Evolutionary conservation across 2,113 vertebrate species (phyloP), one percentile per base, ranked within the genome.

Genomic region (Dunckerocampus dactyliophorus): DNA sequence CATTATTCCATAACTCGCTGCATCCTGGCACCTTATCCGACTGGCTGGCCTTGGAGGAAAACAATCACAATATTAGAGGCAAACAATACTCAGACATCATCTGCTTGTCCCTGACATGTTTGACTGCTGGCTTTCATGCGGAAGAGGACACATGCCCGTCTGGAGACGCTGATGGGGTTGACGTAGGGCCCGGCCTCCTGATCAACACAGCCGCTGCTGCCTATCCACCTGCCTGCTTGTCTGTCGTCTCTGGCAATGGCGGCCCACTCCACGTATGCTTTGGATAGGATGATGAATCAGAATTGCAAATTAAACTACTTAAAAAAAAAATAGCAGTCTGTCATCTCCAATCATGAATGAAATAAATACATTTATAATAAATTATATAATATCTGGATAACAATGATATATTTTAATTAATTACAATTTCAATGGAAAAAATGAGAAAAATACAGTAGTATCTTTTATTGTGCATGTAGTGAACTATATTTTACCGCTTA

Each of bases 81-180:
- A 82, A 85, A 89, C 86, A 89, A 88, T 86, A 80, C 72, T 69
- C 79, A 64, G 75, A 79, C 86, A 90, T 90, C 88, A 89, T 89
- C 89, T 89, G 89, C 85, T 86, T 59, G 49, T 54, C 54, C n/a
- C 70, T 46, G 76, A 77, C 75, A 68, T 61, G 76, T 65, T 72
- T 80, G 71, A 76, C 65, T 81, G 79, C 75, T 87, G 82, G 80
- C 82, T 81, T 53, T 43, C 74, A 66, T 22, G 10, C 37, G 34
- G 34, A 31, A 69, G 69, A 82, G 80, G 79, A 82, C 77, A 75
- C 77, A 84, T 77, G 75, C 66, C 65, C 63, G 74, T 62, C 76
- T 78, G 79, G 68, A 77, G 53, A 62, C 46, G 55, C 70, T 14
- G 69, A 71, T 62, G 69, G 63, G 62, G 63, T 59, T 19, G 20